Conservation (phyloP, 35 echinoderm and acorn worm genomes). For the Diadema setosum region DNA sequence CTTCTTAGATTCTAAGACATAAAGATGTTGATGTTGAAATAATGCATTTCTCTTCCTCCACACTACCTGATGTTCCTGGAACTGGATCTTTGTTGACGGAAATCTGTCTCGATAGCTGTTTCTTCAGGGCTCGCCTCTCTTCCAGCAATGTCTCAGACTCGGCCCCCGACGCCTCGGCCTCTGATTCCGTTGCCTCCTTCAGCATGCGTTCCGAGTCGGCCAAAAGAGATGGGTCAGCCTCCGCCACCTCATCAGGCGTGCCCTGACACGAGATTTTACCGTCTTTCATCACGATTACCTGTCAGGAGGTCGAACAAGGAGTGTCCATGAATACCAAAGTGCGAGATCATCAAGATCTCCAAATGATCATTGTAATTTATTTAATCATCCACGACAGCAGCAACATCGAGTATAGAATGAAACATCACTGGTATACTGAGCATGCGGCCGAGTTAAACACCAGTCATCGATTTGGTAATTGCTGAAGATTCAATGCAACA, state of each 20-base stretch:
- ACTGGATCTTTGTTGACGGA: not conserved
- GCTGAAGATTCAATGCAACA: too few relatives aligned
- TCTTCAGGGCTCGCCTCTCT: constrained; percentile 36
- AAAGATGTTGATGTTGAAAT: too few relatives aligned
- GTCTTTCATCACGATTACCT: constrained; percentile 65
- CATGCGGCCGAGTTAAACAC: too few relatives aligned
- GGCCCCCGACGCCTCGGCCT: not conserved
- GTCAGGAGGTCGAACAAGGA: too few relatives aligned
- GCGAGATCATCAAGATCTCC: too few relatives aligned
- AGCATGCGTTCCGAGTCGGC: constrained; percentile 5
- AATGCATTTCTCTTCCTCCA: too few relatives aligned
- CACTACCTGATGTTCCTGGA: not conserved
- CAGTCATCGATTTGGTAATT: too few relatives aligned
- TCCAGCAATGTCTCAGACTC: constrained; percentile 25
- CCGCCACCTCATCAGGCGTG: constrained; percentile 31
- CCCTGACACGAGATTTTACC: constrained; percentile 25
- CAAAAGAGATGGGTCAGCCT: constrained; percentile 38
- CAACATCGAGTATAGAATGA: too few relatives aligned
- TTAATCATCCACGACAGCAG: too few relatives aligned
- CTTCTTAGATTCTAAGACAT: too few relatives aligned
- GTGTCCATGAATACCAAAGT: too few relatives aligned
- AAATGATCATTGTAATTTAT: too few relatives aligned
- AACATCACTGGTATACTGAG: not conserved
- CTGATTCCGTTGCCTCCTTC: constrained; percentile 5
- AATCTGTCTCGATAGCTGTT: constrained; percentile 20